Base-by-base conservation (phyloP, 1,140 invertebrate species). In the Pseudachorutes palmiensis region DNA sequence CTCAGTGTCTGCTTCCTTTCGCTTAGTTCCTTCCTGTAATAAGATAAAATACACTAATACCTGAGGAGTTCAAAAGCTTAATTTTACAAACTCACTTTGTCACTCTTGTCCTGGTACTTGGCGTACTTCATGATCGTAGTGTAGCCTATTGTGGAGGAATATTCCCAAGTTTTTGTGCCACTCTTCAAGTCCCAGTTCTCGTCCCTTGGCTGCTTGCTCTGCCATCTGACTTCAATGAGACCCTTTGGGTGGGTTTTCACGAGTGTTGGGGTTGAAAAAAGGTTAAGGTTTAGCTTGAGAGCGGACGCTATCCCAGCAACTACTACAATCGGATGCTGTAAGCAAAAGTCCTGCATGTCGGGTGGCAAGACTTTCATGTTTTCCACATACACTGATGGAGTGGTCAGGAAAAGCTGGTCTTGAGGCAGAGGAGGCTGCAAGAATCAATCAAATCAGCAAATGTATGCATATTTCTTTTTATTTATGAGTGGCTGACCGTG, bases 201-300 rank as follows among this genome's bases (percentile, higher is more conserved):
- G 79, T 97, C 94, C 30, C 92, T 90, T 0, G 89, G 87, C 77
- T 98, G 94, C 78, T 94, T 89, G 64, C 92, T 87, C 80, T 98
- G 94, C 1, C 92, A 95, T 77, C 96, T 82, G 19, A 99, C 94
- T 80, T 98, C 96, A 22, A 98, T 91, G 41, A 87, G 86, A 78
- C 98, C 96, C 75, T 99, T 94, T n/a, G 95, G 92, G 83, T 97
- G 96, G 0, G 94, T 92, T 80, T 99, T 96, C 2, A 98, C 94
- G 5, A 99, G 79, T 0, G 94, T 95, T 82, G 99, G 98, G 0
- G 97, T 99, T 5, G 96, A 99, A 81, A 99, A 99, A 1, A 99
- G 82, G 22, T 95, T 94, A 24, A 99, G 83, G 82, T 99, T 95
- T 48, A 98, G 82, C 81, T 97, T 97, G 1, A 98, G 81, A 29